phyloP scores from a whole-genome alignment of 1,140 invertebrate genomes.

The Whitmania pigra region DNA sequence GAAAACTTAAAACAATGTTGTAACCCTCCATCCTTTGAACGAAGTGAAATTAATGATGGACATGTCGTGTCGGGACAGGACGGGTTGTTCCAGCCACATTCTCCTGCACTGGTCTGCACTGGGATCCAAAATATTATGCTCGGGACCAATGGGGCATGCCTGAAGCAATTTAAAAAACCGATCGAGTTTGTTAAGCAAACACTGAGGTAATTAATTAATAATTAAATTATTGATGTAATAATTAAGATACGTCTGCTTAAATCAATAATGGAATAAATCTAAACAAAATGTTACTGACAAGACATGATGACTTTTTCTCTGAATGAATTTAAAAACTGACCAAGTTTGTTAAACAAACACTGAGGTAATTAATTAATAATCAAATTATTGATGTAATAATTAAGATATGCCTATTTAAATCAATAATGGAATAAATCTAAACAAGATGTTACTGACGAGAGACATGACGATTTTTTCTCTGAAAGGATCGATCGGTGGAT shows the following conservation, averaged over 20 bases:
- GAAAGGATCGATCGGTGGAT: slow-evolving; percentile 99
- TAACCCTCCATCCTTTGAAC: slow-evolving; percentile 74
- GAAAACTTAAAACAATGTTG: not conserved
- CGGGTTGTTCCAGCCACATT: slow-evolving; percentile 82
- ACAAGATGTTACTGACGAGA: slow-evolving; percentile 50
- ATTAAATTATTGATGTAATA: not conserved
- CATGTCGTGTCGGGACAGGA: slow-evolving; percentile 77
- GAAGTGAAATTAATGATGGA: slow-evolving; percentile 69
- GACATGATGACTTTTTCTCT: slow-evolving; percentile 26
- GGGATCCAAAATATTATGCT: slow-evolving; percentile 84
- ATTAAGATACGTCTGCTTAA: not conserved
- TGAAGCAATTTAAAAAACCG: slow-evolving; percentile 25
- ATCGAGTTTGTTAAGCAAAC: not conserved
- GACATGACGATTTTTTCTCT: slow-evolving; percentile 98
- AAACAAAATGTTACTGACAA: too few species aligned
- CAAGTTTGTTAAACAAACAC: not conserved
- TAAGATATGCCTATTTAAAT: not conserved
- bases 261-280: too few species aligned
- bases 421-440: too few species aligned
- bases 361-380: not conserved
- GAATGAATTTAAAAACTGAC: slow-evolving; percentile 7
- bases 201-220: not conserved
- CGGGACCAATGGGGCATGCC: slow-evolving; percentile 58
- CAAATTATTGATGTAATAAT: not conserved
- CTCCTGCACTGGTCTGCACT: slow-evolving; percentile 76